Conservation (phyloP, 2,888 invertebrate species). For the Lepidochrysops patricia region DNA sequence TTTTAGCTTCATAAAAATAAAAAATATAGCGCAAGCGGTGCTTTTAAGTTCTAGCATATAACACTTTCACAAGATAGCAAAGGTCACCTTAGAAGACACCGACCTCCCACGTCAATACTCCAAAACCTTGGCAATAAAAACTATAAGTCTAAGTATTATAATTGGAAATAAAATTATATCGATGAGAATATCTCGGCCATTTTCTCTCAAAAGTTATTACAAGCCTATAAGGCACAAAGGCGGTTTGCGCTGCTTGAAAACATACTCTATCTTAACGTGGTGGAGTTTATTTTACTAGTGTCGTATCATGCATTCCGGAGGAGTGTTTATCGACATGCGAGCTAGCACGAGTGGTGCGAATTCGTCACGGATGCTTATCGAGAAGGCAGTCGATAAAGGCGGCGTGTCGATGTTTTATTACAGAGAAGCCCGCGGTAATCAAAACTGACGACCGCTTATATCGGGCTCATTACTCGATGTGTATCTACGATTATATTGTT, state of each 20-base stretch:
- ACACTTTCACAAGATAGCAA: not conserved
- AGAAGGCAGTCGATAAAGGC: constrained; percentile 65
- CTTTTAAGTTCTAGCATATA: not conserved
- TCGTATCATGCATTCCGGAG: constrained; percentile 19
- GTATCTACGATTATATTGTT: constrained; percentile 30
- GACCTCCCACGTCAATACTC: constrained; percentile 8
- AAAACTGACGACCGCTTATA: constrained; percentile 48
- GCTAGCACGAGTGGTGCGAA: constrained; percentile 58
- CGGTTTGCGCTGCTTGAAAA: not conserved
- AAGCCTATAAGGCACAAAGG: not conserved
- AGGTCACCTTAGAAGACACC: not conserved
- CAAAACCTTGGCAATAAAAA: constrained; percentile 6
- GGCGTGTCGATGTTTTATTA: constrained; percentile 65
- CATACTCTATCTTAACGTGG: not conserved
- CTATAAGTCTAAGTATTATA: constrained; percentile 36
- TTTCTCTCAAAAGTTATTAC: constrained; percentile 31
- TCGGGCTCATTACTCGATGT: constrained; percentile 41
- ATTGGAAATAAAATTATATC: constrained; percentile 66
- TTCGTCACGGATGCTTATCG: constrained; percentile 74
- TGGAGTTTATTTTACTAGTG: constrained; percentile 27
- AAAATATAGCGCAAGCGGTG: not conserved
- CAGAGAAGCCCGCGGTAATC: constrained; percentile 51
- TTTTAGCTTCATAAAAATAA: too few relatives aligned
- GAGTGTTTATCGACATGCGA: constrained; percentile 32
- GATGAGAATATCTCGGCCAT: constrained; percentile 54